Conservation (phyloP, 2,888 invertebrate species). For the Aethes cnicana region DNA sequence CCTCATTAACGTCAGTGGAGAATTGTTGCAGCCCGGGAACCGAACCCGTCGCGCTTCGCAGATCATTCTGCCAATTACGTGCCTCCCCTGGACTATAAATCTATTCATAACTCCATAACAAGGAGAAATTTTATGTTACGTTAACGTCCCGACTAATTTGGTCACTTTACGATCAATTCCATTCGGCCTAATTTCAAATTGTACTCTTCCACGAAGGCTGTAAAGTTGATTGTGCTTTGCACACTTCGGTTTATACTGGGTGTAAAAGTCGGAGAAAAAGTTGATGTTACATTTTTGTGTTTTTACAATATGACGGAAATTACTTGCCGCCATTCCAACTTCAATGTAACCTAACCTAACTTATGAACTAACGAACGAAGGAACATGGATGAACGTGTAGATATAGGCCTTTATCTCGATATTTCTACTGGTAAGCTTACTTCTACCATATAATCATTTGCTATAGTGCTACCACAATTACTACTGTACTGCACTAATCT, state of each 20-base stretch:
- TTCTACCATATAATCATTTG: no score
- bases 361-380: background rate
- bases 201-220: background rate
- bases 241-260: constrained; percentile 25
- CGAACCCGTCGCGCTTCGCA: constrained; percentile 19
- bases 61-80: constrained; percentile 22
- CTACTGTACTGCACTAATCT: no score
- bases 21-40: background rate
- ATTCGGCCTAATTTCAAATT: constrained; percentile 13
- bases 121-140: constrained; percentile 27
- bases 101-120: constrained; percentile 30
- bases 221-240: constrained; percentile 21
- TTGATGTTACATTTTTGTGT: constrained; percentile 21
- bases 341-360: constrained; percentile 4
- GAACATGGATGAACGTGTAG: no score
- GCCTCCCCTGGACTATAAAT: constrained; percentile 11
- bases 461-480: no score
- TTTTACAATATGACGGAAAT: constrained; percentile 16
- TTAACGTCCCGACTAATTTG: constrained; percentile 24
- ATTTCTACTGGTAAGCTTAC: no score
- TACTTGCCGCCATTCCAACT: constrained; percentile 6
- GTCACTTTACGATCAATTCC: constrained; percentile 28
- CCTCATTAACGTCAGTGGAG: background rate
- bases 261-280: constrained; percentile 20
- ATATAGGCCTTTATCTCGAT: no score